Percentiles rank a stretch among this genome's conserved stretches.
Conservation (phyloP, 2,797 vertebrate genomes). For the Sebastes variabilis region DNA sequence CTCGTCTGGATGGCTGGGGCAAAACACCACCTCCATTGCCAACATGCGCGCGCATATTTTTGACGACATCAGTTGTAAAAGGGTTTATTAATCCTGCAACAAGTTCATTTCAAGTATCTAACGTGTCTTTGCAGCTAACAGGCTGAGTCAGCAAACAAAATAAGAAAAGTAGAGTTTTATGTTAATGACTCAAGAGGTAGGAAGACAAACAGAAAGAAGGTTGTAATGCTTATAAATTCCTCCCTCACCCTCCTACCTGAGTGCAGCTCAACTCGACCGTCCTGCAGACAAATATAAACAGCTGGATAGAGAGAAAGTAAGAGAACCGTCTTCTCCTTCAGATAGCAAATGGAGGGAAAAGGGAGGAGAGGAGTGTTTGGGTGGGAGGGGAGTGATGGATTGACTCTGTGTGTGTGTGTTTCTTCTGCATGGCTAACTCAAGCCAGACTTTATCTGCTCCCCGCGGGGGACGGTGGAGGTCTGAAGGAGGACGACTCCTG, state of each 20-base stretch:
- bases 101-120: neutral
- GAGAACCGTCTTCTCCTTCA: constrained; percentile 22
- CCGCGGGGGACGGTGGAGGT: constrained; percentile 25
- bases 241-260: constrained; percentile 37
- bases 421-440: constrained; percentile 65
- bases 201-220: neutral
- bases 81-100: neutral
- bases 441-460: constrained; percentile 66
- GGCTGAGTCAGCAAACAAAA: neutral
- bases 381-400: constrained; percentile 40
- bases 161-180: neutral
- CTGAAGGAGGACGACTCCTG: neutral
- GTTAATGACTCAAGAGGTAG: neutral
- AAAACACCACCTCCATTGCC: no score
- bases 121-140: neutral
- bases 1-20: no score
- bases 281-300: neutral
- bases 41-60: no score
- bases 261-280: constrained; percentile 12
- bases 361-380: constrained; percentile 9
- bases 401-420: constrained; percentile 30
- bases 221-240: neutral
- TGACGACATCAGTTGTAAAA: no score
- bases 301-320: neutral
- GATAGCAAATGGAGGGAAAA: constrained; percentile 41